Conservation (phyloP, 2,888 invertebrate genomes). For the Lypha dubia region DNA sequence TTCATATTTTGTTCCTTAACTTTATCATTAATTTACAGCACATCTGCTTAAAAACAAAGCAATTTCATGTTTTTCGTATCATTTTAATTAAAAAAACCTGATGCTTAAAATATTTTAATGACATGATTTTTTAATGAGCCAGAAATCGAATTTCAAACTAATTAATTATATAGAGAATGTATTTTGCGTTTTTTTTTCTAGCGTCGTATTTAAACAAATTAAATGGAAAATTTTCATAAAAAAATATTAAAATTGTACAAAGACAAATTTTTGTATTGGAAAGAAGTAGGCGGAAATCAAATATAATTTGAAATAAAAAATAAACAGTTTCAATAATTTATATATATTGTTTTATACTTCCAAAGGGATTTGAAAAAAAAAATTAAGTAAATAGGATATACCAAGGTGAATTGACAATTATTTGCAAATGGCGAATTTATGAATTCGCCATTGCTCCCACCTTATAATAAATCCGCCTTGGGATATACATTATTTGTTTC, state of each 20-base stretch:
- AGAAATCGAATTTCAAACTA: constrained; percentile 40
- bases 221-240: not conserved
- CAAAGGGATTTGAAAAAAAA: not conserved
- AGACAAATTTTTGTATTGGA: not conserved
- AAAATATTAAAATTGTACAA: not conserved
- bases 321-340: not conserved
- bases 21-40: too few relatives aligned
- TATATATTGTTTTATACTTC: not conserved
- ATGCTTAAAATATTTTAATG: not conserved
- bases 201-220: constrained; percentile 14
- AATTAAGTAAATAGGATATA: not conserved
- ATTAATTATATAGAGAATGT: constrained; percentile 56
- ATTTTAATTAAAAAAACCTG: not conserved
- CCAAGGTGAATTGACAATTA: too few relatives aligned
- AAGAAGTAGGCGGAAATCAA: not conserved
- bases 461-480: too few relatives aligned
- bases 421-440: too few relatives aligned
- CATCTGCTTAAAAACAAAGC: too few relatives aligned
- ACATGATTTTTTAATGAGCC: constrained; percentile 43
- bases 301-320: not conserved
- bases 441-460: too few relatives aligned
- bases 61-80: not conserved
- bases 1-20: too few relatives aligned
- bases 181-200: constrained; percentile 21
- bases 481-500: not conserved